Conservation (phyloP, 2,888 invertebrate species). For the Bombylius discolor region DNA sequence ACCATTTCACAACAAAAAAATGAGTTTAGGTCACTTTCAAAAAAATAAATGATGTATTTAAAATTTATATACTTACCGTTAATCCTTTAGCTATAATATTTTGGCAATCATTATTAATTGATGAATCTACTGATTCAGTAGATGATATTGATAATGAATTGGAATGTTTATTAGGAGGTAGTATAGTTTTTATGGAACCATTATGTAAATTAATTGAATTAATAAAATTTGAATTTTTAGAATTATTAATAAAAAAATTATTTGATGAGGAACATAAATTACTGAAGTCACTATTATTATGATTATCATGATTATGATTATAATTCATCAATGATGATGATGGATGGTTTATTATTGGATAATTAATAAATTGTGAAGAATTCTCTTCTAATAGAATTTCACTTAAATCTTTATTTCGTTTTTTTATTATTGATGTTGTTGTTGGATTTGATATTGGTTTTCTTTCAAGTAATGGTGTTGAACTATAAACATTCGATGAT, state of each 20-base stretch:
- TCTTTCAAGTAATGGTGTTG: conserved; percentile 19
- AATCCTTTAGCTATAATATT: conserved; percentile 8
- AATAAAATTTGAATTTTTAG: neutral
- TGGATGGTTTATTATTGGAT: neutral
- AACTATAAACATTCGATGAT: conserved; percentile 25
- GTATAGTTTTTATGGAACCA: conserved; percentile 14
- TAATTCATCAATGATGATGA: neutral
- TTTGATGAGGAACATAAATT: neutral
- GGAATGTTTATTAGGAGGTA: conserved; percentile 15
- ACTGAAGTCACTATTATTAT: neutral
- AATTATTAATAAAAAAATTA: neutral
- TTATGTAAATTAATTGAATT: conserved; percentile 6
- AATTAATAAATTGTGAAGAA: neutral
- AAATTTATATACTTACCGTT: conserved; percentile 8
- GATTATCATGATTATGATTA: neutral
- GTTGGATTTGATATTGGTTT: neutral
- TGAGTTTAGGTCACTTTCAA: too few relatives aligned
- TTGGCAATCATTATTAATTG: neutral
- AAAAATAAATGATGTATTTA: too few relatives aligned
- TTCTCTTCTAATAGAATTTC: conserved; percentile 9
- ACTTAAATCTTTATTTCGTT: conserved; percentile 4
- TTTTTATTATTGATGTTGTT: neutral
- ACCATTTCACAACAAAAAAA: too few relatives aligned
- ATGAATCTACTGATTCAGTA: neutral
- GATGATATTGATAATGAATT: conserved; percentile 8